Evolutionary conservation across 1,140 invertebrate genomes (phyloP).

Genomic region (Sycobia sp.): DNA sequence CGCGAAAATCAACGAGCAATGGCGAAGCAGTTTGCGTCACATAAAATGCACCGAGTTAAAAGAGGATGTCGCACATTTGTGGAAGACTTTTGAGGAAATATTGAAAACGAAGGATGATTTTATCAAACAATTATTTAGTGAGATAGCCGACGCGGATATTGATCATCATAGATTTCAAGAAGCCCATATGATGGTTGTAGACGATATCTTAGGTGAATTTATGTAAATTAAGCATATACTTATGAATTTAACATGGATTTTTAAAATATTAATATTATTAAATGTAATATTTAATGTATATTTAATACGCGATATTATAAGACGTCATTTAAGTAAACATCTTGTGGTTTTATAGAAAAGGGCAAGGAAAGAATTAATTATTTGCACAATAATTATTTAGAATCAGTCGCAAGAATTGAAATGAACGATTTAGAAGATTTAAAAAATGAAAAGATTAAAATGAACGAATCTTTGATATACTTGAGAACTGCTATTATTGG

Average conservation of each 20-base stretch:
- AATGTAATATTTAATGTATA: not conserved
- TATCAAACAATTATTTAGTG: conserved; percentile 67
- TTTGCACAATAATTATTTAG: conserved; percentile 63
- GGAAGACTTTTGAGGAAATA: conserved; percentile 65
- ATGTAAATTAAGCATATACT: too few species aligned
- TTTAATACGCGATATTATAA: not conserved
- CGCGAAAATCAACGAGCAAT: conserved; percentile 83
- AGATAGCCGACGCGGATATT: conserved; percentile 71
- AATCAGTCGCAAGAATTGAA: conserved; percentile 47
- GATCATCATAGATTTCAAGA: conserved; percentile 73
- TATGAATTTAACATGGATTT: too few species aligned
- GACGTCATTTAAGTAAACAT: conserved; percentile 19
- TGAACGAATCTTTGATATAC: conserved; percentile 38
- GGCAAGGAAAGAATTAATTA: conserved; percentile 61
- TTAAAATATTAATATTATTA: not conserved
- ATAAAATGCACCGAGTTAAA: conserved; percentile 76
- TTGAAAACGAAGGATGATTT: conserved; percentile 70
- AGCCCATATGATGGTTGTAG: conserved; percentile 71
- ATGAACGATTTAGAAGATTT: conserved; percentile 42
- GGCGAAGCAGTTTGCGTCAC: conserved; percentile 75
- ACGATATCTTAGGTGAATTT: conserved; percentile 72
- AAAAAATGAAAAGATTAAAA: conserved; percentile 35
- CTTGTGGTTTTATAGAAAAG: conserved; percentile 54
- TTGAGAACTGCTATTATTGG: conserved; percentile 44
- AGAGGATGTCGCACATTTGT: conserved; percentile 68